Percentiles rank a stretch among this genome's conserved stretches.
Evolutionary conservation across 2,888 invertebrate genomes (phyloP).

Genomic region (Eumerus sabulonum): DNA sequence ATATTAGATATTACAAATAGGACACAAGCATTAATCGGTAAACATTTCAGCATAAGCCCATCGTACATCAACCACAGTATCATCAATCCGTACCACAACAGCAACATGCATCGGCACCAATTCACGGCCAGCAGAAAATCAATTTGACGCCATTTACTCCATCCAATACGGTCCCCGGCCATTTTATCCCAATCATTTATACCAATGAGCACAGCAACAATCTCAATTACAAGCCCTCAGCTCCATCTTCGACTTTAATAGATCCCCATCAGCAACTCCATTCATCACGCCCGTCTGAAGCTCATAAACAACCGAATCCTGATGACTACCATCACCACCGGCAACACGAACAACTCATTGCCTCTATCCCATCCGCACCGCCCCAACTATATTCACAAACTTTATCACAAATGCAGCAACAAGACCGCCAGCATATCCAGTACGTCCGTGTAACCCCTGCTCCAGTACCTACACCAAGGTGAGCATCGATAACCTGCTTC

Average conservation of each 20-base stretch:
- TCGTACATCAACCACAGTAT: conserved; percentile 68
- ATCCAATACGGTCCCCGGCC: conserved; percentile 81
- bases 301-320: conserved; percentile 40
- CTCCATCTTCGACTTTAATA: conserved; percentile 16
- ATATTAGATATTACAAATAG: no score
- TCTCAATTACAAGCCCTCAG: conserved; percentile 54
- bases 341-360: conserved; percentile 46
- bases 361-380: conserved; percentile 32
- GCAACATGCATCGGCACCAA: conserved; percentile 59
- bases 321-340: conserved; percentile 54
- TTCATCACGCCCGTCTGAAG: conserved; percentile 30
- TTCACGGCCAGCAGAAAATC: conserved; percentile 76
- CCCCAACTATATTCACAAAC: conserved; percentile 44
- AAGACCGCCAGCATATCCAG: conserved; percentile 52
- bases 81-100: conserved; percentile 15
- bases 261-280: conserved; percentile 42
- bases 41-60: conserved; percentile 36
- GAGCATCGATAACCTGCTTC: background rate
- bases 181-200: conserved; percentile 80
- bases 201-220: conserved; percentile 68
- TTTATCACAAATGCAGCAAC: conserved; percentile 51
- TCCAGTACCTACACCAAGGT: conserved; percentile 41
- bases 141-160: conserved; percentile 81
- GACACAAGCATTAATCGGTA: background rate
- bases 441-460: conserved; percentile 36